Percentiles rank a stretch among this genome's conserved stretches.
Conservation (phyloP, 2,888 invertebrate species). For the Harpalus rubripes region DNA sequence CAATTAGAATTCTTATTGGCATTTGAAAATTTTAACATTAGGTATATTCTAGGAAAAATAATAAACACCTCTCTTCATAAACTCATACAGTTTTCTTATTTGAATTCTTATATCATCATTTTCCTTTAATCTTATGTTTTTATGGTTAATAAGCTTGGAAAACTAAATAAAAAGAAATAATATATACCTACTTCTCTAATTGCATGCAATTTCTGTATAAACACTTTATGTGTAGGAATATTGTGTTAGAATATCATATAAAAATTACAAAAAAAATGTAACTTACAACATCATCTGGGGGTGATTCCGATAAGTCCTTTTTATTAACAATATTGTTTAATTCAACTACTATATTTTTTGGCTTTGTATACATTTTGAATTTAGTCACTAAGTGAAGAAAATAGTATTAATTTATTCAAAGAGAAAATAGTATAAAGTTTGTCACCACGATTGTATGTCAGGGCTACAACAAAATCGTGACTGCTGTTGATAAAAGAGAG, state of each 20-base stretch:
- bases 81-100: no score
- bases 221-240: neutral
- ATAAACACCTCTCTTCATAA: no score
- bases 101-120: no score
- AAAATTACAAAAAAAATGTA: neutral
- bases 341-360: conserved; percentile 12
- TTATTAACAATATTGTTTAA: conserved; percentile 11
- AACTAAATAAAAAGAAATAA: neutral
- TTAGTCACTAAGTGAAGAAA: neutral
- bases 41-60: no score
- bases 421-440: neutral
- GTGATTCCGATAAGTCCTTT: conserved; percentile 45
- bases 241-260: neutral
- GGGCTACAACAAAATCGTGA: conserved; percentile 3
- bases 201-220: no score
- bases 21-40: no score
- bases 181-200: no score
- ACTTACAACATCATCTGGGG: conserved; percentile 60
- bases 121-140: no score
- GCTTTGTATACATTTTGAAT: conserved; percentile 41
- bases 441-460: neutral
- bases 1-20: no score
- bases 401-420: neutral
- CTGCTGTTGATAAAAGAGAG: conserved; percentile 28
- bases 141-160: no score